Evolutionary conservation across 2,888 invertebrate species (phyloP).

Genomic region (Steinernema hermaphroditum): DNA sequence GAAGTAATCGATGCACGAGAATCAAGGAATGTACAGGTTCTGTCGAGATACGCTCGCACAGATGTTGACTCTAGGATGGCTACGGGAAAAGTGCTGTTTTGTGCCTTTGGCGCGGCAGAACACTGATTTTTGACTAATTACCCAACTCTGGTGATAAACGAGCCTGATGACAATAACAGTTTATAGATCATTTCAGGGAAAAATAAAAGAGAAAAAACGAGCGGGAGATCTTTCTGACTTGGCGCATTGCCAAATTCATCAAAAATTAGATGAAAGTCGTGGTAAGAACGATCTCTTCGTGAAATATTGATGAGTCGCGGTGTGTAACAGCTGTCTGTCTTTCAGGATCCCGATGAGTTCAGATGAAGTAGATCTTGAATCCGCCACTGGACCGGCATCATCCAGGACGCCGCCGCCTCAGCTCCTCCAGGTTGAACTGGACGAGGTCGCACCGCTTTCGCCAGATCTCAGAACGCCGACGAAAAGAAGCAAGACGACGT

Average conservation of each 20-base stretch:
- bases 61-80: too few species aligned
- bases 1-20: neutral
- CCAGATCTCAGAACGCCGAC: neutral
- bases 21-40: too few species aligned
- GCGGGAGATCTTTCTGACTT: constrained; percentile 25
- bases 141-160: too few species aligned
- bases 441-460: constrained; percentile 2
- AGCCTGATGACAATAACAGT: neutral
- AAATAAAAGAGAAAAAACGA: constrained; percentile 11
- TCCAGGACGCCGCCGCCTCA: constrained; percentile 13
- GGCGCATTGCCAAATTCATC: constrained; percentile 22
- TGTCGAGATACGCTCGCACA: too few species aligned
- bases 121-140: too few species aligned
- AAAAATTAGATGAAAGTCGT: constrained; percentile 3
- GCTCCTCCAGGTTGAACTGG: neutral
- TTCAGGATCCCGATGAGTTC: neutral
- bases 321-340: too few species aligned
- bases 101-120: too few species aligned
- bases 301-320: too few species aligned
- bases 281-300: neutral
- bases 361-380: constrained; percentile 2
- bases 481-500: neutral
- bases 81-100: too few species aligned
- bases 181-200: neutral
- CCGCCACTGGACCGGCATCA: neutral